Evolutionary conservation across 2,888 invertebrate species (phyloP), one percentile per base, ranked within the genome.

Genomic region (Agrypnus murinus): DNA sequence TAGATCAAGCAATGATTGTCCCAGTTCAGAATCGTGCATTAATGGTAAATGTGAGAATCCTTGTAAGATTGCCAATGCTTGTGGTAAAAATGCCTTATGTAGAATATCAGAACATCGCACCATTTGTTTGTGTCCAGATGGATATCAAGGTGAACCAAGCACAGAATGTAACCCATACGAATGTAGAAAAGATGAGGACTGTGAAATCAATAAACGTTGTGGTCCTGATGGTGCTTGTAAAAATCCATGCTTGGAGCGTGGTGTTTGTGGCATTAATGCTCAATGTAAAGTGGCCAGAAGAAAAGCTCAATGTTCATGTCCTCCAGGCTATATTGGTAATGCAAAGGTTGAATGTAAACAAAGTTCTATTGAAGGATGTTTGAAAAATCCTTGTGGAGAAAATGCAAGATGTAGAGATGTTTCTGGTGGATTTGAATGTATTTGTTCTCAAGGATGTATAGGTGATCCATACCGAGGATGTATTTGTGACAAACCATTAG

Each of bases 111-210:
- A 93, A 75, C 96, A 96, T 84, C 89, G 93, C 45, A 92, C 94
- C 48, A 89, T 96, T 2, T 97, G 97, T 82, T 89, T 94, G 69
- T 97, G 97, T 81, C 95, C 95, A 0, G 94, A 94, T 80, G 95
- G 96, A 12, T 94, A 89, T 81, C 92, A 92, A 75, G 95, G 95
- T 0, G 94, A 95, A 81, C 94, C 95, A 0, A 90, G 89, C 68
- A 90, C 89, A 74, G 90, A 91, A 79, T 95, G 95, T 79, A 89
- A 90, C 72, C 89, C 92, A 73, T 92, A 93, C 74, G 94, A 95
- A 86, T 96, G 96, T 78, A 87, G 90, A 64, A 87, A 87, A 57
- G 92, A 95, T 81, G 88, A 89, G 7, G 95, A 96, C 79, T 96
- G 96, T 81, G 92, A 92, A 62, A 80, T 88, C 1, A 93, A 91